A percentile compares a stretch with the other conserved stretches of the same genome.
These are phyloP conservation scores for Solenopsis fugax DNA, from an alignment of 1,140 invertebrate species.

Conservation along the genomic window DNA sequence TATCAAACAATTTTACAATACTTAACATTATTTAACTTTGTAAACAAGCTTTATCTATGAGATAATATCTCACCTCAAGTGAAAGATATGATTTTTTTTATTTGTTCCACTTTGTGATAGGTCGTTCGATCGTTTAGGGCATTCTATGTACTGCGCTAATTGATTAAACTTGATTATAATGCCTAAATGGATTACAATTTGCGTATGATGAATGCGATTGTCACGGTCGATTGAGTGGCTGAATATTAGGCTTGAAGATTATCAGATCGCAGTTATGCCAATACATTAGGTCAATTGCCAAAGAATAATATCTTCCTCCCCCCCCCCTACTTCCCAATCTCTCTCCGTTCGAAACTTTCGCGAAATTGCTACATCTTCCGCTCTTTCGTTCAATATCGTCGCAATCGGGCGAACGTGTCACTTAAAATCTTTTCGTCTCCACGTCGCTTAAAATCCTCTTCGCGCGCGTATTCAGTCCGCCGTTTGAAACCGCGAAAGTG, in stretches of 20 bases:
- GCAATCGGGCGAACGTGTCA: not conserved
- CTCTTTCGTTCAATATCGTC: not conserved
- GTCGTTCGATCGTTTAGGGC: not conserved
- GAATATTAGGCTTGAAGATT: slow-evolving; percentile 34
- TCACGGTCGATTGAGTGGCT: slow-evolving; percentile 3
- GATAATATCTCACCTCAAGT: not conserved
- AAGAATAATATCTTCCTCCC: not conserved
- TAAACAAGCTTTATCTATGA: too few species aligned
- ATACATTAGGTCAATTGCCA: slow-evolving; percentile 22
- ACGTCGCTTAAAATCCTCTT: not conserved
- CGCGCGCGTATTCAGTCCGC: not conserved
- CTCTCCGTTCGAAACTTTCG: not conserved
- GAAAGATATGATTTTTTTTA: not conserved
- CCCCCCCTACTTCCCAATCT: not conserved
- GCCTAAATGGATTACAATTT: slow-evolving; percentile 55
- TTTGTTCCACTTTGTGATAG: not conserved
- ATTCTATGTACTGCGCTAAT: not conserved
- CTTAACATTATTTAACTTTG: not conserved
- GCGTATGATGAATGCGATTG: slow-evolving; percentile 37
- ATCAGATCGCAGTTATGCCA: slow-evolving; percentile 15
- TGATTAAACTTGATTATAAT: slow-evolving; percentile 34
- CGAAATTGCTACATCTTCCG: not conserved
- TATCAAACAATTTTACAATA: not conserved
- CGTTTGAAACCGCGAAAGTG: not conserved
- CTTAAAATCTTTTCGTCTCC: not conserved